phyloP scores from a whole-genome alignment of 2,797 vertebrate species.

The Petrocephalus schoutedeni region DNA sequence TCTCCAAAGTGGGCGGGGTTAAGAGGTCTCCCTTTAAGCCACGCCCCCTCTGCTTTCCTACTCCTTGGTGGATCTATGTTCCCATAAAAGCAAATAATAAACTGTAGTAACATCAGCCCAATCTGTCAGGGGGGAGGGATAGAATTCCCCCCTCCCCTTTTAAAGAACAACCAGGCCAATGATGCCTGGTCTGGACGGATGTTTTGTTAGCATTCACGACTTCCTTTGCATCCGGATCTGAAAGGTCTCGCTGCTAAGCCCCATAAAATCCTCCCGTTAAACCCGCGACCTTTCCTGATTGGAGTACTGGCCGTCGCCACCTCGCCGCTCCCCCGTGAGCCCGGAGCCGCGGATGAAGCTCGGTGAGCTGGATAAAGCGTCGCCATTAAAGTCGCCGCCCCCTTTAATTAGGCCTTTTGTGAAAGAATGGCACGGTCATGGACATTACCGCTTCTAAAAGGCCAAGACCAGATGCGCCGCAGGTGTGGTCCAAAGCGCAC shows the following conservation, averaged over 20 bases:
- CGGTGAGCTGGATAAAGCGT: constrained; percentile 53
- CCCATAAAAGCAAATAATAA: neutral
- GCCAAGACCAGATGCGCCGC: constrained; percentile 36
- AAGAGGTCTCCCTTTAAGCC: neutral
- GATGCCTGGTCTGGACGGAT: neutral
- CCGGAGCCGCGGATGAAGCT: constrained; percentile 54
- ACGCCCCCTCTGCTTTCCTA: neutral
- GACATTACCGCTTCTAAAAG: constrained; percentile 45
- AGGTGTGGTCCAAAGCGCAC: constrained; percentile 54
- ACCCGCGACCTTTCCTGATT: constrained; percentile 59
- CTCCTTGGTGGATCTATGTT: neutral
- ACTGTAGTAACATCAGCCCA: neutral
- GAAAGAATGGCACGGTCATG: constrained; percentile 54
- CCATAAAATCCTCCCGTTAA: constrained; percentile 58
- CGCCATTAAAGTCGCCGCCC: constrained; percentile 62
- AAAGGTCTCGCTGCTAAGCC: constrained; percentile 26
- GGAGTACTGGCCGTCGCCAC: neutral
- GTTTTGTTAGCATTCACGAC: neutral
- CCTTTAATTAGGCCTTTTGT: constrained; percentile 66
- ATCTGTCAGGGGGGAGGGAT: neutral
- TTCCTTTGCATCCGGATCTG: neutral
- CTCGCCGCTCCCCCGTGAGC: constrained; percentile 40
- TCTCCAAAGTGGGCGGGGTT: neutral
- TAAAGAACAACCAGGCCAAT: neutral
- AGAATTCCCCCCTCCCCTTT: neutral